These are phyloP conservation scores for Platalea minor DNA, from an alignment of 2,797 vertebrate species.

Conservation along the genomic window DNA sequence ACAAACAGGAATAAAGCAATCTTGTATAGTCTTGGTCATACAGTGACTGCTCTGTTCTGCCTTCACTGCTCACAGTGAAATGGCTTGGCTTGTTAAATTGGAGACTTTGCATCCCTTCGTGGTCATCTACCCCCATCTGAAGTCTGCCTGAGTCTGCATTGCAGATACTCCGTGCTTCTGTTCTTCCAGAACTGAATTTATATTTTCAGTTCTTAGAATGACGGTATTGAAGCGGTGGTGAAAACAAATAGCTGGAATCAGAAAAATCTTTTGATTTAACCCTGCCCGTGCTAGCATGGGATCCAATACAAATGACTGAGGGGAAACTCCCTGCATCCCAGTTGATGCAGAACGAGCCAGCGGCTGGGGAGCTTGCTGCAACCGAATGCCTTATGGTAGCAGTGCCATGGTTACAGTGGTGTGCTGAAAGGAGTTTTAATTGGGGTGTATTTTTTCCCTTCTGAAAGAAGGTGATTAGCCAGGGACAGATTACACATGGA, in stretches of 20 bases:
- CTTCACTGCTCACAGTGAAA: neutral
- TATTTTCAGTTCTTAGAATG: neutral
- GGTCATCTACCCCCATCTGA: neutral
- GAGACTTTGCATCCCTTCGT: neutral
- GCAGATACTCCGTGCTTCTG: neutral
- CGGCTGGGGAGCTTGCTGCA: neutral
- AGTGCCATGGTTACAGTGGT: neutral
- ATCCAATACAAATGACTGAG: neutral
- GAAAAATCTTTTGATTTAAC: neutral
- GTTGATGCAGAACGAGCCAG: neutral
- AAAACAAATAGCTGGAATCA: constrained; percentile 15
- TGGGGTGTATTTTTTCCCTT: neutral
- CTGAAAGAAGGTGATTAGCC: neutral
- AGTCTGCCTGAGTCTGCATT: neutral
- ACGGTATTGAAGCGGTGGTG: neutral
- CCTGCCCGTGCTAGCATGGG: neutral
- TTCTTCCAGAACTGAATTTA: neutral
- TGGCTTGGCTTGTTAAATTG: neutral
- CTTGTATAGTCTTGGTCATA: constrained; percentile 24
- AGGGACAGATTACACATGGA: neutral
- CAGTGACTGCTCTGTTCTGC: constrained; percentile 60
- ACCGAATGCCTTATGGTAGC: neutral
- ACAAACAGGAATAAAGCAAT: constrained; percentile 23
- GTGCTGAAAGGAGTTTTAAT: neutral
- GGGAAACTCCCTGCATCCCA: neutral